Base-by-base conservation (phyloP, 2,888 invertebrate genomes). In the Chalcis sispes region DNA sequence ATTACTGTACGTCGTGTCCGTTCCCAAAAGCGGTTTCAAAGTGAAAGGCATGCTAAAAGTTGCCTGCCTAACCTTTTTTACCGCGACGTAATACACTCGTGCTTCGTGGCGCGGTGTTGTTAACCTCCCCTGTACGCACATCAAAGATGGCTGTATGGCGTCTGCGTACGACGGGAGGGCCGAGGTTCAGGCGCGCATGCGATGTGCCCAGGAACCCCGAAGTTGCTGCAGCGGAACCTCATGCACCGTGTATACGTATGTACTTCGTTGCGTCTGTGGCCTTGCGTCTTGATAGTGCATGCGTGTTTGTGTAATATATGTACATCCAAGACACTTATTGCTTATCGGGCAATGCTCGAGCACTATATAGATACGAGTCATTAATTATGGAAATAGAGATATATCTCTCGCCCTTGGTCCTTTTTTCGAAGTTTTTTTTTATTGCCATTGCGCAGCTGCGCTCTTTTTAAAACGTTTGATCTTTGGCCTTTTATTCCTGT, bases 321-420 rank as follows among this genome's bases (percentile, higher is more conserved):
- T n/a, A n/a, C n/a, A n/a, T n/a, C n/a, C n/a, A n/a, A n/a, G n/a
- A 3, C 46, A 18, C 46, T n/a, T 18, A n/a, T 18, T 46, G 46
- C n/a, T n/a, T n/a, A n/a, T n/a, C 46, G 46, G 4, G 5, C 56
- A 18, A 29, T 10, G 8, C n/a, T 3, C 25, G 40, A 25, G 25
- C 18, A 7, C 40, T 59, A 36, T 36, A 36, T 36, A 36, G 4
- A 36, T 36, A 36, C 10, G 8, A 18, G n/a, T 42, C 46, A 59
- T 46, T 46, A 62, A 62, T 62, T 62, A 46, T 46, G 62, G 46
- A 62, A 42, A 50, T 48, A 20, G 42, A 20, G 3, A 7, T 25
- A 46, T n/a, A n/a, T n/a, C 29, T 18, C 3, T 20, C 56, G 42
- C 25, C 2, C n/a, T 2, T 8, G 20, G 29, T 42, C 20, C 10